Evolutionary conservation across 2,113 vertebrate species (phyloP).

Genomic region (Rhabdomys dilectus): DNA sequence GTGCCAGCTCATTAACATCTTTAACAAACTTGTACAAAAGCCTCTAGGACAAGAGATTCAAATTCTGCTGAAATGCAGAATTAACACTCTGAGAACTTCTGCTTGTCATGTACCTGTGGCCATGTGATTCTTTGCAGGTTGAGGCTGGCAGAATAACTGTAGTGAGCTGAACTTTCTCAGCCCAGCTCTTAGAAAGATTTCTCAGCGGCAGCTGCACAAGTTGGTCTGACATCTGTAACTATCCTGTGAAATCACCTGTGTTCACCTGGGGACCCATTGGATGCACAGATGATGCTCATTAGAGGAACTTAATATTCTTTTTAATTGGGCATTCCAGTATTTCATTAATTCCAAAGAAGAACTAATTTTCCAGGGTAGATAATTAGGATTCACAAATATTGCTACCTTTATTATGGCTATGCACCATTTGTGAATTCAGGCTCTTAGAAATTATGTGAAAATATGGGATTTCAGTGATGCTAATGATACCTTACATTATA

Average conservation of each 20-base stretch:
- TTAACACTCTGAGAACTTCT: rapidly evolving
- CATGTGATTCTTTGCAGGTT: neutral
- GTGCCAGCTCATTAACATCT: neutral
- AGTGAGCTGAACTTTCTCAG: neutral
- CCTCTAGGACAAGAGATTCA: neutral
- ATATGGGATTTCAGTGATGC: neutral
- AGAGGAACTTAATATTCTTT: slow-evolving; percentile 22
- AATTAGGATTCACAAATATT: slow-evolving; percentile 38
- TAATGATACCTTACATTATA: neutral
- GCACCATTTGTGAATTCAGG: neutral
- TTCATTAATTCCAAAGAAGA: slow-evolving; percentile 62
- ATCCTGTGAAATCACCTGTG: neutral
- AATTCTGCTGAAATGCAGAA: neutral
- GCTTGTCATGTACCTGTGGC: neutral
- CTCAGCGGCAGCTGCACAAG: neutral
- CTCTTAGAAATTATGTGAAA: slow-evolving; percentile 1
- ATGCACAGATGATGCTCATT: neutral
- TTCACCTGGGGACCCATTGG: neutral
- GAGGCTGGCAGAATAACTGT: neutral
- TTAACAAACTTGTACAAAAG: neutral
- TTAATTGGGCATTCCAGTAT: slow-evolving; percentile 24
- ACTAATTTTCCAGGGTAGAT: slow-evolving; percentile 11
- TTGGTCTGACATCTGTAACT: slow-evolving; percentile 32
- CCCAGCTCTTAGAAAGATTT: neutral
- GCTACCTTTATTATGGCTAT: neutral